Base-by-base conservation (phyloP, 2,888 invertebrate genomes). In the Trissolcus japonicus region DNA sequence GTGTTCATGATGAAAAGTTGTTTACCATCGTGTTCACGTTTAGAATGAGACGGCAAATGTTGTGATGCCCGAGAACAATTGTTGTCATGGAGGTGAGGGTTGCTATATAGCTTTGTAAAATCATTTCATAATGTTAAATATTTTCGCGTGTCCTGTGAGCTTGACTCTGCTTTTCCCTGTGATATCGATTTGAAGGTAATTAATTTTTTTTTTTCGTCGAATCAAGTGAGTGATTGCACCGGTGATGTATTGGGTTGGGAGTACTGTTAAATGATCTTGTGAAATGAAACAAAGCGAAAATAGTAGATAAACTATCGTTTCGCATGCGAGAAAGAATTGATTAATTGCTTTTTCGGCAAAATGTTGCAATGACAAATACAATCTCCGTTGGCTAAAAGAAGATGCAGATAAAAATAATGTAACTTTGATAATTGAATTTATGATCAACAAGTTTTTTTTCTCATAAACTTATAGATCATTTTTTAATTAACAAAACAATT, bases 61-160 rank as follows among this genome's bases (percentile, higher is more conserved):
- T 63, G 16, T 54, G 62, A 25, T 40, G 25, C 29, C 13, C 16
- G 43, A 51, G 6, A 53, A 53, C n/a, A 62, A 62, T 53, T 62
- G 62, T 62, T 62, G 62, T 62, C 62, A 62, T 62, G 62, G 62
- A 51, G 40, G 61, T 51, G 17, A 53, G 14, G 11, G 6, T 6
- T 17, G 17, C 11, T 43, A 16, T n/a, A 16, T 4, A 25, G 40
- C 17, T 35, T 51, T 51, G 14, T 21, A 3, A 43, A 43, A 46
- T 14, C 46, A 16, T 46, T 46, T 16, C 16, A 16, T 4, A 46
- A 35, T 35, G 7, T 35, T 35, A 35, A 6, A 9, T 41, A 17
- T 19, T 6, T 41, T 56, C 46, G n/a, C 46, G 2, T 46, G n/a
- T 46, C 46, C 11, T n/a, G 11, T 17, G 19, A n/a, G 29, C 25